These are phyloP conservation scores for Pseudomyrmex sp. DNA, from an alignment of 1,140 invertebrate species.

Conservation along the genomic window DNA sequence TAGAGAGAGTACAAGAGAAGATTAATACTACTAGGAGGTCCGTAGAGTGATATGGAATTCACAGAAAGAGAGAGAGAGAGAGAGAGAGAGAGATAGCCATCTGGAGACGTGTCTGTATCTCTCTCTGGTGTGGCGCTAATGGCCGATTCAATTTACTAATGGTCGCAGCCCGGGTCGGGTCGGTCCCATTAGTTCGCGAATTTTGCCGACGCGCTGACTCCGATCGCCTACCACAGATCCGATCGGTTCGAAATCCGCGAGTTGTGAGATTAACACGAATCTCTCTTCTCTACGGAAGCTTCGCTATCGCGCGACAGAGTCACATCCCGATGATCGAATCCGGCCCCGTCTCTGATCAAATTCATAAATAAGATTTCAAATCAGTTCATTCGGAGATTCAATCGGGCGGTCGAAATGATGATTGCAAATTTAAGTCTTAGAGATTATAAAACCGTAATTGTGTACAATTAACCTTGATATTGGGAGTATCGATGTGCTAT, in stretches of 20 bases:
- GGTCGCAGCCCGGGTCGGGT: constrained; percentile 15
- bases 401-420: neutral
- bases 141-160: constrained; percentile 58
- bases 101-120: constrained; percentile 44
- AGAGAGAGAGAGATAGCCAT: constrained; percentile 3
- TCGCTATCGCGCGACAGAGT: neutral
- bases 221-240: constrained; percentile 25
- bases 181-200: constrained; percentile 52
- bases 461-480: neutral
- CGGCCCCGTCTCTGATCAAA: neutral
- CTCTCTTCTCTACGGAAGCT: neutral
- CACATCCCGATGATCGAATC: neutral
- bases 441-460: neutral
- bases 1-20: constrained; percentile 8
- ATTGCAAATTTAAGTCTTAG: neutral
- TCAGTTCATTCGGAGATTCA: neutral
- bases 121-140: constrained; percentile 19
- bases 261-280: constrained; percentile 42
- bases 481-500: too few species aligned
- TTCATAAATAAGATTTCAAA: neutral
- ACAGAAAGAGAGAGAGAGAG: neutral
- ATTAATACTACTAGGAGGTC: constrained; percentile 26
- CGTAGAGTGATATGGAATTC: constrained; percentile 21
- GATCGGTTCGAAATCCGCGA: constrained; percentile 33
- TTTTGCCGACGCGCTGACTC: constrained; percentile 27